These are phyloP conservation scores for Mycteria americana DNA, from an alignment of 2,797 vertebrate species.

Conservation along the genomic window DNA sequence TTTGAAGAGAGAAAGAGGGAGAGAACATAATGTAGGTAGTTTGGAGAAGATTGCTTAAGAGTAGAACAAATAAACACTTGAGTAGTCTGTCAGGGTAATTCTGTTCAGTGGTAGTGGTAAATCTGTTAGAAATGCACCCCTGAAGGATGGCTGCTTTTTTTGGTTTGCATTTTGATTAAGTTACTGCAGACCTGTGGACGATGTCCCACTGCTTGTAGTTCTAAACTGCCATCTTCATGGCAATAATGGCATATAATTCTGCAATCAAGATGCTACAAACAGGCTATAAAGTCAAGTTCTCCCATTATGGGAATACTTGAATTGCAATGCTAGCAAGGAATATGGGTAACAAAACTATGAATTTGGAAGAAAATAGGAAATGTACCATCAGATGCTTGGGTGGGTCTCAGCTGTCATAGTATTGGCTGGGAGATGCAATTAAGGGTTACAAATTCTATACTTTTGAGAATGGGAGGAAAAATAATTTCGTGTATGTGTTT, in stretches of 20 bases:
- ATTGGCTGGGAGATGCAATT: background rate
- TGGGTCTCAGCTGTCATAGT: background rate
- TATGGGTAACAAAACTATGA: fast-evolving
- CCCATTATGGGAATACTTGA: background rate
- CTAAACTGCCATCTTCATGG: background rate
- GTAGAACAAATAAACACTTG: background rate
- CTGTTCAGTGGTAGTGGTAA: background rate
- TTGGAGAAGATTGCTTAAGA: background rate
- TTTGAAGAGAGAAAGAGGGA: background rate
- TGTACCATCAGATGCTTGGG: background rate
- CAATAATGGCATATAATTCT: background rate
- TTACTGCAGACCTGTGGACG: background rate
- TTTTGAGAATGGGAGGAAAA: background rate
- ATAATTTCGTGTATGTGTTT: background rate
- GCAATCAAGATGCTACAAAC: background rate
- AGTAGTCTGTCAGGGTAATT: background rate
- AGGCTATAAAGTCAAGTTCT: background rate
- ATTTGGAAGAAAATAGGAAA: background rate
- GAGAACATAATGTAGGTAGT: background rate
- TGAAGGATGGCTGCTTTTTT: background rate
- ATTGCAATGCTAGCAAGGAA: background rate
- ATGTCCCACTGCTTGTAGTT: background rate
- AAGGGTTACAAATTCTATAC: background rate
- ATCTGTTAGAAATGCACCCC: background rate
- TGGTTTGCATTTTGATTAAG: background rate